Percentiles rank a stretch among this genome's conserved stretches.
These are phyloP conservation scores for Drosophila fungiperda DNA, from an alignment of 2,888 invertebrate species.

Conservation along the genomic window DNA sequence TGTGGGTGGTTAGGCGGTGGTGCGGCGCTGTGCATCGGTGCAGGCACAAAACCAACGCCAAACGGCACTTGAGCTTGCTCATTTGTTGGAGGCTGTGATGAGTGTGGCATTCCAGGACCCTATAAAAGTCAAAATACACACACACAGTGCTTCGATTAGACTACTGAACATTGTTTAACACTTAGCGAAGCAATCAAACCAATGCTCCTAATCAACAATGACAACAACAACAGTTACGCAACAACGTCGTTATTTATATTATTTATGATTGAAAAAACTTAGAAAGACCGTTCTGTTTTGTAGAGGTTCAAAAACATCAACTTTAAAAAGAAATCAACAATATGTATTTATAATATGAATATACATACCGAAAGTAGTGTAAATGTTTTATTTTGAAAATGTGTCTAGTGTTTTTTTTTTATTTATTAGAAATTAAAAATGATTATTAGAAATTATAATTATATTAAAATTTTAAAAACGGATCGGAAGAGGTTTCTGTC, in stretches of 20 bases:
- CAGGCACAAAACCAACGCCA: slow-evolving; percentile 82
- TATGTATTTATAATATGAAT: neutral
- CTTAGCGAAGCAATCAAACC: neutral
- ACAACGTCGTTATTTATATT: neutral
- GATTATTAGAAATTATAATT: neutral
- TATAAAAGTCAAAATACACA: slow-evolving; percentile 77
- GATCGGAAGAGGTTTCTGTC: too few relatives aligned
- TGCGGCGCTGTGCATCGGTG: slow-evolving; percentile 74
- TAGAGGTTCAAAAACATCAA: neutral
- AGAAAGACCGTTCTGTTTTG: neutral
- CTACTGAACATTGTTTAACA: slow-evolving; percentile 15
- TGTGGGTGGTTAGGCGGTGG: slow-evolving; percentile 55
- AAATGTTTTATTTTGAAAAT: neutral
- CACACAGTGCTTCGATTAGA: slow-evolving; percentile 26
- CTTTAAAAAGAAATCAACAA: neutral
- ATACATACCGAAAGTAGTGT: neutral
- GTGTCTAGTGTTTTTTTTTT: neutral
- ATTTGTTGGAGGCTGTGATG: slow-evolving; percentile 67
- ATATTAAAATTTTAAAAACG: neutral
- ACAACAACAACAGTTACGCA: neutral
- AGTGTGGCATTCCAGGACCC: slow-evolving; percentile 84
- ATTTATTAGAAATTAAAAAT: neutral
- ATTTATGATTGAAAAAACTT: neutral
- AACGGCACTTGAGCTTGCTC: slow-evolving; percentile 80
- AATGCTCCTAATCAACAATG: slow-evolving; percentile 1